Base-by-base conservation (phyloP, 2,113 vertebrate genomes). In the Rostratula benghalensis region DNA sequence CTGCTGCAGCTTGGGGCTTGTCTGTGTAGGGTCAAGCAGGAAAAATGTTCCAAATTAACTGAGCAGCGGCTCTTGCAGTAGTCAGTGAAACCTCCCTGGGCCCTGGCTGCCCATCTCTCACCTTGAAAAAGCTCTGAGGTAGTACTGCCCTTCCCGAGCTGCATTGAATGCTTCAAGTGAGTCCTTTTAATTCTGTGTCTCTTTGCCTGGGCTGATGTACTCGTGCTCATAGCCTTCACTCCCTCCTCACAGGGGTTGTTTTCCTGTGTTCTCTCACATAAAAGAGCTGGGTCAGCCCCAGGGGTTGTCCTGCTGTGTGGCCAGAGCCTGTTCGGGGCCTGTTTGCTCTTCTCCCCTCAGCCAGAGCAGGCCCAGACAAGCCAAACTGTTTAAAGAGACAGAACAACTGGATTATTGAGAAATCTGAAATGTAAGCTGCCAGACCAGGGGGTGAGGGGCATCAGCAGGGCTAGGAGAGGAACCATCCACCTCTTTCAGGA, bases 221-320 rank as follows among this genome's bases (percentile, higher is more conserved):
- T 74, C 69, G 6, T 18, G 31, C 60, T 59, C 45, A 45, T 10
- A 14, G 33, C 37, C 45, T 33, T 50, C 4, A 1, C 28, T 53
- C 37, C 35, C 45, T 51, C 45, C 61, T 43, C 53, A 7, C 45
- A 10, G 69, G 31, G 37, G 6, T 50, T 19, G 31, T 33, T 33
- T 33, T 23, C 22, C 45, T 6, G 3, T 5, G 0, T 16, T 33
- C 25, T 60, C 2, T 22, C 59, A 14, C 4, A 0, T 9, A 28
- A n/a, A 75, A 56, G n/a, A 57, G 22, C 17, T 15, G 5, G 22
- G n/a, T 64, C 43, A 31, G 68, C 77, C 43, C 11, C 19, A 35
- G 31, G 35, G 35, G 11, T 33, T 51, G 50, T 4, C 18, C 6
- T 61, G 56, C 27, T 1, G 0, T 9, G 54, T 23, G 71, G 53